Percentiles rank a stretch among this genome's conserved stretches.
These are phyloP conservation scores for Bemisia tabaci DNA, from an alignment of 1,140 invertebrate genomes.

Conservation along the genomic window DNA sequence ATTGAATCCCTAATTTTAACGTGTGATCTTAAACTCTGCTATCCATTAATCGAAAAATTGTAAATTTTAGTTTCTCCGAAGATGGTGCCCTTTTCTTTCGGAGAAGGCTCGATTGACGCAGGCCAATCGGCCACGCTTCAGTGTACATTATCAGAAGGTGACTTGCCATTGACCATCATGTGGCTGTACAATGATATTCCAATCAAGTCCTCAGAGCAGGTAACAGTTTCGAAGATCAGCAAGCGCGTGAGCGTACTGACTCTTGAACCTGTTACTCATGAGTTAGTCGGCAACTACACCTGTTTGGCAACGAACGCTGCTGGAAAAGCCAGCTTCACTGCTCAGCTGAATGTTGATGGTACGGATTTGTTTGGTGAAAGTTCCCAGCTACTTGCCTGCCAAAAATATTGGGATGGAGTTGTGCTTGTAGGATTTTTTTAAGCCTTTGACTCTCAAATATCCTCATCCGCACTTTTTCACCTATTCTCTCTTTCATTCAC, in stretches of 20 bases:
- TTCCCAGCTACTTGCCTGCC: no score
- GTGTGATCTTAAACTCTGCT: slow-evolving; percentile 23
- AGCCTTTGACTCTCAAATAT: no score
- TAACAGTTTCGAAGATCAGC: slow-evolving; percentile 47
- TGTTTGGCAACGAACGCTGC: slow-evolving; percentile 51
- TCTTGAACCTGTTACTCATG: slow-evolving; percentile 22
- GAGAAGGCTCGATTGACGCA: slow-evolving; percentile 32
- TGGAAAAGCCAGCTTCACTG: slow-evolving; percentile 41
- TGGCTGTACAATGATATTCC: slow-evolving; percentile 44
- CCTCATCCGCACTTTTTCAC: slow-evolving; percentile 29
- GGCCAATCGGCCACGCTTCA: slow-evolving; percentile 31
- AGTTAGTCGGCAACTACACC: slow-evolving; percentile 48
- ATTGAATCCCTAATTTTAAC: no score
- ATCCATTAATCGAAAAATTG: not conserved
- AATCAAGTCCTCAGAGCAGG: slow-evolving; percentile 30
- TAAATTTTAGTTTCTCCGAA: slow-evolving; percentile 40
- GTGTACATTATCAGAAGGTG: slow-evolving; percentile 41
- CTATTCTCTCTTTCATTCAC: slow-evolving; percentile 32
- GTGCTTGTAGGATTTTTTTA: no score
- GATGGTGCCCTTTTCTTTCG: slow-evolving; percentile 51
- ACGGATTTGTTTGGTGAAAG: no score
- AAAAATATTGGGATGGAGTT: no score
- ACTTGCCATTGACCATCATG: slow-evolving; percentile 48
- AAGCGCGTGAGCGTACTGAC: slow-evolving; percentile 45
- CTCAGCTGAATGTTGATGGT: slow-evolving; percentile 49